Evolutionary conservation across 1,140 invertebrate species (phyloP), one percentile per base, ranked within the genome.

Genomic region (Liolophura sinensis): DNA sequence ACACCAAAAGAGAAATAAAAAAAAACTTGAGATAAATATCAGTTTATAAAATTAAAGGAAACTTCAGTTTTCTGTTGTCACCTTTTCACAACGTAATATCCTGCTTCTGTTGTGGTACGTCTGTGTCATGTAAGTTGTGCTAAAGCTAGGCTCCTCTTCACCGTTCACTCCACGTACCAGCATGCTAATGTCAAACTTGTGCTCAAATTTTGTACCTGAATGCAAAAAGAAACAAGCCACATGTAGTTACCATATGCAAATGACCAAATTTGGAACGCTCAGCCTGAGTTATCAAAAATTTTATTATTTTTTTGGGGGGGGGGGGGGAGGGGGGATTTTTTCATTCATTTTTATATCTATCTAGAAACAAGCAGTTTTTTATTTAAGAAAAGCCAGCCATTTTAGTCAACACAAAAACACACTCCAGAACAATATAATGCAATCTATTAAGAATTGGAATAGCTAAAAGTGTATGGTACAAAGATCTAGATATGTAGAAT

Each of bases 101-200:
- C 93, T 86, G 0, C 92, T 94, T 74, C 92, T 81, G 68, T 94
- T 94, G 73, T 90, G 91, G 88, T 46, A 90, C 84, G 0, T 90
- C 87, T 64, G 73, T 68, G 46, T 78, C 31, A 9, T 40, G 31
- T 40, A 40, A 40, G 31, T 9, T 5, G 31, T 40, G 31, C 31
- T 40, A 9, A 40, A 40, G 51, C 24, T 20, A 54, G n/a, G n/a
- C n/a, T 20, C 51, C 12, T 20, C 51, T 54, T n/a, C n/a, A 64
- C 88, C 87, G 11, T 89, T 87, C 40, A 93, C 86, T 24, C 93
- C 94, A 73, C 93, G 90, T 73, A 95, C 91, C 16, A 89, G 86
- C 68, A 95, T 91, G 77, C 90, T 92, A 40, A 95, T 89, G 82
- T 91, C 89, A 81, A 96, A 96, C 75, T 89, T 91, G 81, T 94